Evolutionary conservation across 2,113 vertebrate genomes (phyloP).

Genomic region (Taxidea taxus): DNA sequence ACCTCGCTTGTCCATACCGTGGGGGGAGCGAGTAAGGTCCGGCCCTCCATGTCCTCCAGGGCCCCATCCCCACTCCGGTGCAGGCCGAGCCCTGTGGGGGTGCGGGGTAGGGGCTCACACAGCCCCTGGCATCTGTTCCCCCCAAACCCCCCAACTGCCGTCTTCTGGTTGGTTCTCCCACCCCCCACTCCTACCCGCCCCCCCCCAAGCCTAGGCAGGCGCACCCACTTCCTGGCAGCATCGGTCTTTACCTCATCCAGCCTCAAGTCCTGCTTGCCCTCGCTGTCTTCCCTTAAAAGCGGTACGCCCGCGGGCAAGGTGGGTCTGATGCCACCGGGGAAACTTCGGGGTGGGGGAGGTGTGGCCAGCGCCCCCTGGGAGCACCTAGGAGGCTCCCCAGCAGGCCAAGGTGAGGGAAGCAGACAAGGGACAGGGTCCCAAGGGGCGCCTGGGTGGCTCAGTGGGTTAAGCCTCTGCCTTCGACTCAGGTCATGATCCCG

Average conservation of each 20-base stretch:
- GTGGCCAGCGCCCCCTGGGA: background rate
- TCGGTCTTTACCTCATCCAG: too few species aligned
- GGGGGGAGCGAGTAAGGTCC: background rate
- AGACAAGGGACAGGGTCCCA: background rate
- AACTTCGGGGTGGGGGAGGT: background rate
- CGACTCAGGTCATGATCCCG: too few species aligned
- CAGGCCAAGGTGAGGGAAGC: background rate
- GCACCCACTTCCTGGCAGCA: background rate
- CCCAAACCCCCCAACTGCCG: background rate
- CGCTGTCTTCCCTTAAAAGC: background rate
- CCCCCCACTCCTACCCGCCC: too few species aligned
- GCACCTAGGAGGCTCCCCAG: background rate
- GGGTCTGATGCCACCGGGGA: background rate
- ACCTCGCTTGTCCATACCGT: background rate
- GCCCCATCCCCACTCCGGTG: background rate
- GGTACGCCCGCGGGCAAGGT: background rate
- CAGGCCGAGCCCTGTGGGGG: conserved; percentile 1
- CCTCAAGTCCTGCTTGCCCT: background rate
- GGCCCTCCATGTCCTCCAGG: background rate
- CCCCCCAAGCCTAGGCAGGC: background rate
- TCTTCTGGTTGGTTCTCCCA: background rate
- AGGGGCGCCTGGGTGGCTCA: too few species aligned
- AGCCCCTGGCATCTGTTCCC: background rate
- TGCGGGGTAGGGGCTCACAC: too few species aligned
- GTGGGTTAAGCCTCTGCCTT: too few species aligned